These are phyloP conservation scores for Mus minutoides DNA, from an alignment of 2,797 vertebrate species.

Conservation along the genomic window DNA sequence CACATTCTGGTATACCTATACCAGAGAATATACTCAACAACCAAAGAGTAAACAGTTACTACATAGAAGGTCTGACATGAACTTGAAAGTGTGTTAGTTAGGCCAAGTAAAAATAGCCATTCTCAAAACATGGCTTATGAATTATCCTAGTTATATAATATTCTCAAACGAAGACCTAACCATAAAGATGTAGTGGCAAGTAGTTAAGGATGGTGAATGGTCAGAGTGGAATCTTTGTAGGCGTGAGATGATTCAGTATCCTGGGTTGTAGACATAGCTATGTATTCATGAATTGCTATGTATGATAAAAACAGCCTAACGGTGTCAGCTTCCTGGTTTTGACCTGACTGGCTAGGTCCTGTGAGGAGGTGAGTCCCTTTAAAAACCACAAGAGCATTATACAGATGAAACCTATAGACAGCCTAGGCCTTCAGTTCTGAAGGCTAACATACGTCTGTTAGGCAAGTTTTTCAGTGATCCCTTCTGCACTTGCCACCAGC, in stretches of 20 bases:
- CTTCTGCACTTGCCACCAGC: not conserved
- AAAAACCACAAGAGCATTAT: not conserved
- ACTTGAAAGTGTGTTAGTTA: not conserved
- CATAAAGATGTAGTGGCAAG: not conserved
- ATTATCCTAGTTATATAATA: not conserved
- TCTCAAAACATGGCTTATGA: not conserved
- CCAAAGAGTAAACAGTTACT: not conserved
- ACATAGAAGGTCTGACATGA: not conserved
- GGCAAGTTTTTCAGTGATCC: not conserved
- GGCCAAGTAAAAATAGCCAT: not conserved
- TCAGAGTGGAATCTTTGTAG: not conserved
- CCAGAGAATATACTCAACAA: not conserved
- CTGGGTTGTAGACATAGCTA: not conserved
- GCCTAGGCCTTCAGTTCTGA: not conserved
- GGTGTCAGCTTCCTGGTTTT: not conserved
- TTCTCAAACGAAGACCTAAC: not conserved
- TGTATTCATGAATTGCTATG: not conserved
- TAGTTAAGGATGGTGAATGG: not conserved
- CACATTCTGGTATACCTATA: not conserved
- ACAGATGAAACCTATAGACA: not conserved
- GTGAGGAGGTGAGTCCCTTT: not conserved
- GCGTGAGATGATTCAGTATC: not conserved
- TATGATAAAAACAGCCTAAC: not conserved
- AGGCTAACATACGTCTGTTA: not conserved
- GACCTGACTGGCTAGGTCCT: not conserved